Base-by-base conservation (phyloP, 2,888 invertebrate genomes). In the Nomada fabriciana region DNA sequence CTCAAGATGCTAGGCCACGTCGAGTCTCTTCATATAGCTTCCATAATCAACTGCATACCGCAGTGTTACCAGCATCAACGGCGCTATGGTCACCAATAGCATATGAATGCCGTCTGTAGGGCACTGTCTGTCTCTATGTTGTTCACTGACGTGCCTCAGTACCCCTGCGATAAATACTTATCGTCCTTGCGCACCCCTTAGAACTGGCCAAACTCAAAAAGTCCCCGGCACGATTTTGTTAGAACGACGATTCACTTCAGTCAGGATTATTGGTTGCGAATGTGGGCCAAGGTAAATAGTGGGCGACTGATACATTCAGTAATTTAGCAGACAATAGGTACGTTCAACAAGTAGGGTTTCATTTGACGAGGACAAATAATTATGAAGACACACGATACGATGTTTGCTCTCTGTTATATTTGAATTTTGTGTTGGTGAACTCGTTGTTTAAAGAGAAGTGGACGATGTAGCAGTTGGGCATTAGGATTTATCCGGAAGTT, bases 1-100 rank as follows among this genome's bases (percentile, higher is more conserved):
- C 93, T 93, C 93, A 93, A 93, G 93, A 93, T 93, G 93, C 93
- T 91, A 88, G 92, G 89, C 93, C 93, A 93, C 93, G 93, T 93
- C 93, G 93, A 92, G 93, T 90, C 91, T 93, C 93, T 93, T 93
- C 92, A 93, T 93, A 93, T 91, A 93, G 92, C 93, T 90, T 93
- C 93, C 92, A 93, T 93, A 93, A 93, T 93, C 93, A 93, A 93
- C 93, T 93, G 93, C 93, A 93, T 93, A 93, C 93, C 93, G 89
- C 93, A 93, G 91, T 93, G 93, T 93, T 93, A 92, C 91, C 88
- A 91, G 86, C 87, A 86, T 88, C 88, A 88, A 90, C 78, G 89
- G 90, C 89, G 90, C 90, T 88, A 89, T 89, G 88, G 86, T 84
- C 85, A 87, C 90, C 91, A 87, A 88, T 88, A 89, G 92, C 92